phyloP scores from a whole-genome alignment of 2,113 vertebrate genomes.

The Dermatemys mawii region DNA sequence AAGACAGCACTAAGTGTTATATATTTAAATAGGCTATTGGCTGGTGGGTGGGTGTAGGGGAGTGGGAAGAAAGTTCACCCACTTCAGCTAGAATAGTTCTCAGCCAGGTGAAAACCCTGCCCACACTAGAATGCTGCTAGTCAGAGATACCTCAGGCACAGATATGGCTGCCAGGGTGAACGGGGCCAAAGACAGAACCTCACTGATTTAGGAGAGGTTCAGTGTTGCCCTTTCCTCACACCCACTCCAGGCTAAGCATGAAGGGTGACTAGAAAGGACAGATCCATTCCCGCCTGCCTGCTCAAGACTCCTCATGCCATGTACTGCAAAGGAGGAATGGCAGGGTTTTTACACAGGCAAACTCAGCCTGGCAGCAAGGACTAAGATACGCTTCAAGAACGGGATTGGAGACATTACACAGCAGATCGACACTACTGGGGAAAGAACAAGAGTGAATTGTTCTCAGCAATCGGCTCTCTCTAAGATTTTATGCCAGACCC shows the following conservation, averaged over 20 bases:
- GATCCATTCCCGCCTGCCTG: not conserved
- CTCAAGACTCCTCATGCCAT: not conserved
- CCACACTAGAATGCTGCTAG: not conserved
- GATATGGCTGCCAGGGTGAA: not conserved
- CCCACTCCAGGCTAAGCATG: not conserved
- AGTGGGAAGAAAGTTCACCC: not conserved
- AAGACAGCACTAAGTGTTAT: accelerated
- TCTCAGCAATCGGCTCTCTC: not conserved
- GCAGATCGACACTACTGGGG: not conserved
- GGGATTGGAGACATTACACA: not conserved
- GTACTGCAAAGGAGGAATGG: not conserved
- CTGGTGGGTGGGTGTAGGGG: accelerated
- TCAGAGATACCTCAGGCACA: not conserved
- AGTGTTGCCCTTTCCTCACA: not conserved
- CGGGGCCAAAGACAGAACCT: not conserved
- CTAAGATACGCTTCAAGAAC: not conserved
- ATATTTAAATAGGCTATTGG: accelerated
- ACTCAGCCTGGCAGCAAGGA: not conserved
- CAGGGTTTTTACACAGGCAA: not conserved
- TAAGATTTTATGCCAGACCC: not conserved
- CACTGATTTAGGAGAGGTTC: not conserved
- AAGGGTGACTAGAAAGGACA: not conserved
- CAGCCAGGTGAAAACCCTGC: not conserved
- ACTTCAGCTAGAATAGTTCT: not conserved
- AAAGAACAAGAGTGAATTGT: not conserved